These are phyloP conservation scores for Enteromius fasciolatus DNA, from an alignment of 2,797 vertebrate genomes.

Conservation along the genomic window DNA sequence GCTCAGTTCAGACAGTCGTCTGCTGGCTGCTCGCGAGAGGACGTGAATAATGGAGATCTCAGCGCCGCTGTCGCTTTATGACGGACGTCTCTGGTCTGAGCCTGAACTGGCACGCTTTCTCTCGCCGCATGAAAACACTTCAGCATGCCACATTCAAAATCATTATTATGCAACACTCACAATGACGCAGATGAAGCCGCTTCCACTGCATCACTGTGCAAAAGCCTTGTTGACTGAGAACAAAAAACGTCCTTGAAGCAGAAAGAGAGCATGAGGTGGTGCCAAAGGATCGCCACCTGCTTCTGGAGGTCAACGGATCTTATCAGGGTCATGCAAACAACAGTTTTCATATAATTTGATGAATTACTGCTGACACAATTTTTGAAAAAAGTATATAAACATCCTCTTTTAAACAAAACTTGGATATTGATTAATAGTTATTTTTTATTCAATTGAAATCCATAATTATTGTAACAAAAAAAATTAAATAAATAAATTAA, in stretches of 20 bases:
- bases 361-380: background rate
- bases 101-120: constrained; percentile 42
- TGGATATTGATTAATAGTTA: too few species aligned
- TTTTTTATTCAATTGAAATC: background rate
- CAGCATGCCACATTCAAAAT: background rate
- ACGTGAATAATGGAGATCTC: constrained; percentile 23
- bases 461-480: background rate
- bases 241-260: constrained; percentile 11
- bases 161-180: background rate
- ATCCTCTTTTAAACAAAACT: background rate
- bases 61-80: constrained; percentile 14
- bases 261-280: background rate
- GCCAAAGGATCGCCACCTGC: constrained; percentile 8
- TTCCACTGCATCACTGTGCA: background rate
- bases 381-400: background rate
- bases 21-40: constrained; percentile 9
- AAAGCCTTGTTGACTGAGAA: constrained; percentile 31
- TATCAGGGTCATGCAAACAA: background rate
- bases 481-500: too few species aligned
- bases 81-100: constrained; percentile 18
- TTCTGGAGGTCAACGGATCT: background rate
- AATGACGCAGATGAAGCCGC: constrained; percentile 36
- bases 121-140: background rate
- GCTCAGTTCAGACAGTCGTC: background rate
- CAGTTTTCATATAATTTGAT: background rate